Evolutionary conservation across 2,797 vertebrate genomes (phyloP), one percentile per base, ranked within the genome.

Genomic region (Meriones psammophilus): DNA sequence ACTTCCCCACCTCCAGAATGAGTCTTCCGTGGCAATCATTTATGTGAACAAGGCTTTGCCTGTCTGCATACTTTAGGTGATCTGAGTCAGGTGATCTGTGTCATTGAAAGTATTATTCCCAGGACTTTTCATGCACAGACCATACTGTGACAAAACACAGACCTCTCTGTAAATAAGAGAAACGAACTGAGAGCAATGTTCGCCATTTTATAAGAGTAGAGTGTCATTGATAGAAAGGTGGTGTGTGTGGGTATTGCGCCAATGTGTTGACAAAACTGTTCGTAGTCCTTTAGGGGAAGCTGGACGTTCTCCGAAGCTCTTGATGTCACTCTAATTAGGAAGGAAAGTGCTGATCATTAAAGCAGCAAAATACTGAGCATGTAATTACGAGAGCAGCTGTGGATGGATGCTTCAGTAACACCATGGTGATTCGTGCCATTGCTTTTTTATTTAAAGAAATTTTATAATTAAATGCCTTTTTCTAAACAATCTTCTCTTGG

Each of bases 381-480:
- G 80, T 95, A 97, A 97, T 97, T 97, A 93, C 28, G 90, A 93
- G 94, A 96, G 74, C 24, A 10, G 77, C 97, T 97, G 94, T 98
- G 97, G 96, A 98, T 98, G 95, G 83, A 97, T 97, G 91, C 88
- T 97, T 97, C 95, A 97, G 91, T 97, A 97, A 97, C 92, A 96
- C 50, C 50, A 58, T 97, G 94, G 95, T 98, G 97, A 97, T 97
- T 98, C 95, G 98, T 98, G 98, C 98, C 98, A 98, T 98, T 98
- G 96, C 94, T 93, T 98, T 93, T 98, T 97, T 98, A 98, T 98
- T 97, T 97, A 97, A 98, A 30, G 8, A 95, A 97, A 90, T 98
- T 98, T 98, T 98, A 69, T 98, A 98, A 98, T 98, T 98, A 98
- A 98, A 98, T 90, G 85, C 64, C 89, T 98, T 97, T 98, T 98